phyloP scores from a whole-genome alignment of 2,113 vertebrate genomes.

The Hippocampus comes region DNA sequence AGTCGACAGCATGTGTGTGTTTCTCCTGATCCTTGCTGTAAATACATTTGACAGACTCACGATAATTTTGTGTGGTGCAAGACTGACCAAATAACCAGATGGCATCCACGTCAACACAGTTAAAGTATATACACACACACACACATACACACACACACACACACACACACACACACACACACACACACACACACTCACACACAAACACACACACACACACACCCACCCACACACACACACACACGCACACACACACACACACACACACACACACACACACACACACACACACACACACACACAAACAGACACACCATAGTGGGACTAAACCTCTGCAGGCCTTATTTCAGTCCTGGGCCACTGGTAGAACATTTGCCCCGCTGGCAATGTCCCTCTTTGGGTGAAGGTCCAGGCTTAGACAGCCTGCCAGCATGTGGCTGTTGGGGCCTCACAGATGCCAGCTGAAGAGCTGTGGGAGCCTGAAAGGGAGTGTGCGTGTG shows the following conservation, averaged over 20 bases:
- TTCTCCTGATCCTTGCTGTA: conserved; percentile 32
- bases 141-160: no score
- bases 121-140: conserved; percentile 8
- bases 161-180: conserved; percentile 40
- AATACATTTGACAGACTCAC: conserved; percentile 60
- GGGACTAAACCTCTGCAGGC: conserved; percentile 59
- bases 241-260: conserved; percentile 1
- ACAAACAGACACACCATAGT: conserved; percentile 23
- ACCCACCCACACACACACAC: conserved; percentile 41
- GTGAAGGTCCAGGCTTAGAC: conserved; percentile 56
- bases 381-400: conserved; percentile 54
- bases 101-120: conserved; percentile 60
- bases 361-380: conserved; percentile 40
- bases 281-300: conserved; percentile 31
- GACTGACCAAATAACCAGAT: conserved; percentile 69
- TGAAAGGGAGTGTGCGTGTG: conserved; percentile 16
- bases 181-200: conserved; percentile 7
- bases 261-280: no score
- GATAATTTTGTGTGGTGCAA: conserved; percentile 55
- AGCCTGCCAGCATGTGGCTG: conserved; percentile 49
- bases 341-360: conserved; percentile 54
- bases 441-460: conserved; percentile 50
- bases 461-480: conserved; percentile 58
- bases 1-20: background rate
- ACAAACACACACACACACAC: no score